Percentiles rank a stretch among this genome's conserved stretches.
phyloP scores from a whole-genome alignment of 2,113 vertebrate genomes.

The Thomomys bottae region DNA sequence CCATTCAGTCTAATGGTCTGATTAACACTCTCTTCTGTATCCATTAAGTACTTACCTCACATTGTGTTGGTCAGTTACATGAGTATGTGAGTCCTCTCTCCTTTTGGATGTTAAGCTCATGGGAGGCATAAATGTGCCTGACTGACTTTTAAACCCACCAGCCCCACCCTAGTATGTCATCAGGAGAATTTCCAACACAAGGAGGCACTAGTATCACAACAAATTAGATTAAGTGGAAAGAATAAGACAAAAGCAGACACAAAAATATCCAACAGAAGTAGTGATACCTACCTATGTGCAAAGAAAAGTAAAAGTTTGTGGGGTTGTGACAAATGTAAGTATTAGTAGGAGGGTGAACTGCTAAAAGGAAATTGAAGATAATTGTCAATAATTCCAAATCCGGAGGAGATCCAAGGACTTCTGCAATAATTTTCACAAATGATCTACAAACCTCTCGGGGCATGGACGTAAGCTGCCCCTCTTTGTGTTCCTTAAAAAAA shows the following conservation, averaged over 20 bases:
- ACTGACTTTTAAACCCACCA: background rate
- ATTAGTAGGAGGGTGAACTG: conserved; percentile 98
- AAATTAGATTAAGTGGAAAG: background rate
- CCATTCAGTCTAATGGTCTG: background rate
- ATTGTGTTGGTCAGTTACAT: background rate
- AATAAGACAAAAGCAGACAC: background rate
- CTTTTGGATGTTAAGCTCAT: background rate
- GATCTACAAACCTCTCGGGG: conserved; percentile 95
- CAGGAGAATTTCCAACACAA: background rate
- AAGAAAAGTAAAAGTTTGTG: conserved; percentile 96
- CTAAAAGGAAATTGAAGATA: conserved; percentile 97
- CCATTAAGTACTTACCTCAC: background rate
- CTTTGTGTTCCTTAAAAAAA: conserved; percentile 93
- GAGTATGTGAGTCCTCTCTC: background rate
- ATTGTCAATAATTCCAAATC: conserved; percentile 94
- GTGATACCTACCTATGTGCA: conserved; percentile 93
- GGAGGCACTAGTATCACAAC: background rate
- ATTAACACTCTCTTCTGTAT: background rate
- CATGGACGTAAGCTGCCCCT: conserved; percentile 92
- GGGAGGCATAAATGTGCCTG: background rate
- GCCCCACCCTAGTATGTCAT: background rate
- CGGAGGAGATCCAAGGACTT: conserved; percentile 97
- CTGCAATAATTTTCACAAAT: conserved; percentile 98
- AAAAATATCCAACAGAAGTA: conserved; percentile 22
- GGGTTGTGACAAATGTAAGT: conserved; percentile 99